These are phyloP conservation scores for Malurus leucopterus DNA, from an alignment of 2,797 vertebrate species.

Conservation along the genomic window DNA sequence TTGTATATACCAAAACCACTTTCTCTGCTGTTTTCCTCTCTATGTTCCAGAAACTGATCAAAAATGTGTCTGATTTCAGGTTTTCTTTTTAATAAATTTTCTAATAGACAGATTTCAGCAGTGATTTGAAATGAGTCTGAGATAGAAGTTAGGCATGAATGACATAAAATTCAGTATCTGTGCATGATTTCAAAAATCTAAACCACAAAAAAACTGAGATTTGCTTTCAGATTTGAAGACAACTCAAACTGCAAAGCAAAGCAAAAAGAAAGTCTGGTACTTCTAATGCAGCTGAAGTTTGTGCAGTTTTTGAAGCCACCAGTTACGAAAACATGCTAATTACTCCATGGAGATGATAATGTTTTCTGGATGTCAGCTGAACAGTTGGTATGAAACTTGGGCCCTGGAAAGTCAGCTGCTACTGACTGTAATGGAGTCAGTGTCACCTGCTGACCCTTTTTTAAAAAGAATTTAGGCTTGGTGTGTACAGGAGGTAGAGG, in stretches of 20 bases:
- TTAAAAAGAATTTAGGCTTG: background rate
- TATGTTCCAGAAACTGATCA: constrained; percentile 10
- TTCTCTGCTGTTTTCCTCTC: constrained; percentile 32
- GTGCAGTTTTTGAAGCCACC: background rate
- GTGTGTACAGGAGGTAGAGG: background rate
- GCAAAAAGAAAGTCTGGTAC: background rate
- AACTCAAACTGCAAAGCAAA: background rate
- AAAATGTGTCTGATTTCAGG: background rate
- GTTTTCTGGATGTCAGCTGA: background rate
- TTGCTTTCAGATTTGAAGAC: background rate
- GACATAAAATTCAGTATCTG: background rate
- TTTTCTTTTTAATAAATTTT: background rate
- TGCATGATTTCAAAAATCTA: background rate
- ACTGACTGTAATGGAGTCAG: background rate
- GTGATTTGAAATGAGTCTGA: background rate
- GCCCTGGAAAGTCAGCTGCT: background rate
- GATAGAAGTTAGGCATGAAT: background rate
- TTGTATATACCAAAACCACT: background rate
- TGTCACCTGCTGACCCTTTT: background rate
- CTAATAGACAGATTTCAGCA: background rate
- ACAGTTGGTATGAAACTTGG: background rate
- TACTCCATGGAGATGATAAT: background rate
- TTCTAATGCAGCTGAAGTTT: background rate
- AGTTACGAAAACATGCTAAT: background rate
- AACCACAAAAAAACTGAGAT: background rate